A percentile compares a stretch with the other conserved stretches of the same genome.
Evolutionary conservation across 2,113 vertebrate species (phyloP).

Genomic region (Callipepla squamata): DNA sequence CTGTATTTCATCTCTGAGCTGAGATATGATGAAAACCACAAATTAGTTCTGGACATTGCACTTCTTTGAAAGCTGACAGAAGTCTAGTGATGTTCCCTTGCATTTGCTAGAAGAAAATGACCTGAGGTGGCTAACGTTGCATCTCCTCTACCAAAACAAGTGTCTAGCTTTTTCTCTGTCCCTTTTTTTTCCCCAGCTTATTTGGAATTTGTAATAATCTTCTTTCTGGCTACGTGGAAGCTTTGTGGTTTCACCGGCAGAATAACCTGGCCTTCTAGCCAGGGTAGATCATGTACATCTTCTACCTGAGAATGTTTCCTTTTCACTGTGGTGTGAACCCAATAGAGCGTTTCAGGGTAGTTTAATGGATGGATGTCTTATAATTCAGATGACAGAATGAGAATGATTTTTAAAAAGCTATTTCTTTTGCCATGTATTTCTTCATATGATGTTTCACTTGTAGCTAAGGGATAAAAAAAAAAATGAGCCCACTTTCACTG

Average conservation of each 20-base stretch:
- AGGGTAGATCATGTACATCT: neutral
- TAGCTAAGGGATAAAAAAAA: conserved; percentile 41
- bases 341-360: neutral
- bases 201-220: neutral
- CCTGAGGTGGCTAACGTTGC: neutral
- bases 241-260: neutral
- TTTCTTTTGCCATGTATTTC: neutral
- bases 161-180: neutral
- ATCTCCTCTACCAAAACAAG: neutral
- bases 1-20: neutral
- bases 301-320: neutral
- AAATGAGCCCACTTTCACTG: conserved; percentile 44
- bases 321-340: neutral
- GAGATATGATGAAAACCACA: neutral
- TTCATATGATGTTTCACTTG: conserved; percentile 6
- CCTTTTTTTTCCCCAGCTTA: neutral
- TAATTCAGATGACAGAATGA: neutral
- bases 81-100: neutral
- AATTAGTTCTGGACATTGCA: neutral
- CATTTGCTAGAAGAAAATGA: neutral
- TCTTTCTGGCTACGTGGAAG: neutral
- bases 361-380: neutral
- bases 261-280: neutral
- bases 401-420: neutral
- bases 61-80: neutral